These are phyloP conservation scores for Rhogogaster chlorosoma DNA, from an alignment of 2,888 invertebrate genomes.

Conservation along the genomic window DNA sequence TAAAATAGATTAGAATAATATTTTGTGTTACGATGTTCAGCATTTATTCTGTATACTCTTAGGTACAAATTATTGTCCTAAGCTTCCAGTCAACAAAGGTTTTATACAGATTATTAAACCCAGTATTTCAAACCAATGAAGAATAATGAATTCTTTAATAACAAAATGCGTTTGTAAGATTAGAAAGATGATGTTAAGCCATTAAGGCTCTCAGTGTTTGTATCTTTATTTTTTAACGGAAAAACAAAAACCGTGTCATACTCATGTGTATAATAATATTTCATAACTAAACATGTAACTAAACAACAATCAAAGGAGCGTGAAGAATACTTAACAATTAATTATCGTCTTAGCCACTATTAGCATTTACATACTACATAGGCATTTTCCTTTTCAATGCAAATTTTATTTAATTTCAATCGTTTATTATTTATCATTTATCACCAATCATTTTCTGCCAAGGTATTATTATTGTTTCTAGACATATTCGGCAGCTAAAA, in stretches of 20 bases:
- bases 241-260: conserved; percentile 71
- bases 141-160: conserved; percentile 75
- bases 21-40: conserved; percentile 58
- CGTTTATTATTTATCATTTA: conserved; percentile 45
- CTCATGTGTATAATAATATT: conserved; percentile 74
- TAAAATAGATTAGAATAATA: conserved; percentile 53
- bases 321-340: conserved; percentile 67
- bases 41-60: conserved; percentile 66
- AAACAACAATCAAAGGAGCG: conserved; percentile 72
- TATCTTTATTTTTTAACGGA: conserved; percentile 71
- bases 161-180: conserved; percentile 70
- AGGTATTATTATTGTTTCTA: conserved; percentile 58
- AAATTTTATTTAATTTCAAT: conserved; percentile 71
- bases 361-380: conserved; percentile 65
- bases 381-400: conserved; percentile 69
- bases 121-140: conserved; percentile 77
- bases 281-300: conserved; percentile 66
- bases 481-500: conserved; percentile 52
- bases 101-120: conserved; percentile 76
- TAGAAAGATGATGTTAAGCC: conserved; percentile 68
- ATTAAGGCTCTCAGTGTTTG: conserved; percentile 74
- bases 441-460: conserved; percentile 16
- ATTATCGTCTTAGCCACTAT: conserved; percentile 67
- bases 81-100: conserved; percentile 75
- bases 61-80: conserved; percentile 72